Conservation (phyloP, 2,888 invertebrate species). For the Crioceris asparagi region DNA sequence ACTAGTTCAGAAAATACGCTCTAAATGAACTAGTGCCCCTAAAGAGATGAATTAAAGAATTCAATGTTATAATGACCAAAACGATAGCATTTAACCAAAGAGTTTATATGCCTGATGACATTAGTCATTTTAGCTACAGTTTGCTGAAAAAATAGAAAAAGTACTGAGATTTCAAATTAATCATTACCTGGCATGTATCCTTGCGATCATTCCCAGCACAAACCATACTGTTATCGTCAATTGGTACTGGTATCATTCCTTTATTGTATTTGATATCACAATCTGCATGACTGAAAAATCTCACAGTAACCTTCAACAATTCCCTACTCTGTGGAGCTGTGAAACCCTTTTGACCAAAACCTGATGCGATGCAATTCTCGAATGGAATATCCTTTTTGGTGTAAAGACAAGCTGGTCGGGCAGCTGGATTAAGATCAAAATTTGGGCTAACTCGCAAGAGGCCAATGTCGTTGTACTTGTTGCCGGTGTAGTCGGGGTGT, state of each 20-base stretch:
- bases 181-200: slow-evolving; percentile 47
- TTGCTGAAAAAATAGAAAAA: no score
- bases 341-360: slow-evolving; percentile 40
- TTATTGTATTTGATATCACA: slow-evolving; percentile 35
- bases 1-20: no score
- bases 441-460: slow-evolving; percentile 36
- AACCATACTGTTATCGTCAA: slow-evolving; percentile 40
- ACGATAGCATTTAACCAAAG: no score
- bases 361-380: slow-evolving; percentile 34
- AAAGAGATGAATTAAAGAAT: no score
- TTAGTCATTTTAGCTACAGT: no score
- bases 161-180: no score
- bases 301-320: slow-evolving; percentile 43
- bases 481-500: slow-evolving; percentile 36
- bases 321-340: slow-evolving; percentile 29
- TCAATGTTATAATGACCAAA: no score
- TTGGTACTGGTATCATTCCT: slow-evolving; percentile 22
- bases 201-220: slow-evolving; percentile 44
- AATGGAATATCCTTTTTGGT: slow-evolving; percentile 15
- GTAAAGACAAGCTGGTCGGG: slow-evolving; percentile 41
- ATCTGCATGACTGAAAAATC: slow-evolving; percentile 27
- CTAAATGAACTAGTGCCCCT: no score
- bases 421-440: slow-evolving; percentile 33
- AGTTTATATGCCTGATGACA: no score
- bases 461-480: slow-evolving; percentile 44